These are phyloP conservation scores for Battus philenor DNA, from an alignment of 1,140 invertebrate species.

Conservation along the genomic window DNA sequence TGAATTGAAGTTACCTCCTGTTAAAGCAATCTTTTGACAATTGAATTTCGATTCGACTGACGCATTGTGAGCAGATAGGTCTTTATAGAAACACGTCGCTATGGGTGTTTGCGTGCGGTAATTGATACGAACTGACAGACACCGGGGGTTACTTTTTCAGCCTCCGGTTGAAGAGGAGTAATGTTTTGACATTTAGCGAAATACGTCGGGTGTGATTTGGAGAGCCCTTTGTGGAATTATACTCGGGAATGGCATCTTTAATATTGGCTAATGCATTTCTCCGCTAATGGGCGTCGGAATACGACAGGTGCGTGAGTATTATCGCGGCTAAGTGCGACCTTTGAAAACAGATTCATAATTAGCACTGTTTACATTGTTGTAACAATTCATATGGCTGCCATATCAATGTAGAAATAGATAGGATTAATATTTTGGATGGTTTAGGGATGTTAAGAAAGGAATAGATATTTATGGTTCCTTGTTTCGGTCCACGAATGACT, in stretches of 20 bases:
- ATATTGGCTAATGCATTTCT: constrained; percentile 74
- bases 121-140: constrained; percentile 73
- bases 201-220: constrained; percentile 73
- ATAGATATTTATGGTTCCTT: too few species aligned
- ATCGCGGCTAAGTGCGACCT: constrained; percentile 21
- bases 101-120: constrained; percentile 71
- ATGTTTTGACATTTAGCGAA: constrained; percentile 73
- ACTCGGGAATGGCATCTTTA: constrained; percentile 67
- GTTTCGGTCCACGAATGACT: too few species aligned
- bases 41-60: constrained; percentile 68
- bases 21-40: constrained; percentile 72
- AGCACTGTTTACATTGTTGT: not conserved
- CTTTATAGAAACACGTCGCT: constrained; percentile 41
- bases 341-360: constrained; percentile 19
- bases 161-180: constrained; percentile 60
- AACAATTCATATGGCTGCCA: too few species aligned
- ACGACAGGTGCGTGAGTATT: constrained; percentile 64
- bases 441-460: too few species aligned
- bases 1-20: constrained; percentile 52
- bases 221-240: constrained; percentile 75
- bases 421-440: not conserved
- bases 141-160: constrained; percentile 62
- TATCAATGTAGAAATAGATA: not conserved
- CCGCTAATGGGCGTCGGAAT: constrained; percentile 57
- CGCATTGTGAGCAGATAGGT: constrained; percentile 59